Base-by-base conservation (phyloP, 64 coral and sea anemone genomes). In the Cladopsammia gracilis region DNA sequence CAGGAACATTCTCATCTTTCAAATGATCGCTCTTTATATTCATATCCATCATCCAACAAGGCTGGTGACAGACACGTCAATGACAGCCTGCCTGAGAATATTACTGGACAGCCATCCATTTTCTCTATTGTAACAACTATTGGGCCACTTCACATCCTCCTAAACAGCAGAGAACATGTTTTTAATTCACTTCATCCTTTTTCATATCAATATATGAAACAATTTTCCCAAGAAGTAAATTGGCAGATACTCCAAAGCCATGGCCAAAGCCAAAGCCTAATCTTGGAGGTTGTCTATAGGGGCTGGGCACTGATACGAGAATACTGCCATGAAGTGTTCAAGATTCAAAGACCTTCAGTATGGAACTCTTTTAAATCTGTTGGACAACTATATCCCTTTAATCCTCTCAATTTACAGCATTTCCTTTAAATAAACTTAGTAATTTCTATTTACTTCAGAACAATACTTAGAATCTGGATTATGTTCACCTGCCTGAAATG, bases 111-210 rank as follows among this genome's bases (percentile, higher is more conserved):
- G n/a, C 62, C 82, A 68, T 85, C 85, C 50, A 26, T 79, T 79
- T 56, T 77, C 48, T 79, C 75, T 42, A 77, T 70, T 11, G 49
- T 90, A 19, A 62, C 88, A n/a, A n/a, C n/a, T n/a, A n/a, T n/a
- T n/a, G n/a, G 88, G 9, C 88, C 76, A 26, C 76, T 90, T 11
- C 75, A 90, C 62, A 90, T 90, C 11, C 70, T 75, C 50, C 10
- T 90, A 79, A 90, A 90, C 62, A 79, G 56, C 19, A 89, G 86
- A 60, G 72, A 89, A 89, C 88, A 90, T 70, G 62, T 90, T 53
- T 48, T 90, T 52, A 43, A 25, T 52, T 67, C 75, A 46, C 79
- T 54, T 42, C 88, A 90, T 43, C 88, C 1, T 90, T 90, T 90
- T 88, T 75, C 51, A 75, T 75, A 75, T 10, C 19, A 43, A 14